Evolutionary conservation across 2,113 vertebrate species (phyloP).

Genomic region (Athene noctua): DNA sequence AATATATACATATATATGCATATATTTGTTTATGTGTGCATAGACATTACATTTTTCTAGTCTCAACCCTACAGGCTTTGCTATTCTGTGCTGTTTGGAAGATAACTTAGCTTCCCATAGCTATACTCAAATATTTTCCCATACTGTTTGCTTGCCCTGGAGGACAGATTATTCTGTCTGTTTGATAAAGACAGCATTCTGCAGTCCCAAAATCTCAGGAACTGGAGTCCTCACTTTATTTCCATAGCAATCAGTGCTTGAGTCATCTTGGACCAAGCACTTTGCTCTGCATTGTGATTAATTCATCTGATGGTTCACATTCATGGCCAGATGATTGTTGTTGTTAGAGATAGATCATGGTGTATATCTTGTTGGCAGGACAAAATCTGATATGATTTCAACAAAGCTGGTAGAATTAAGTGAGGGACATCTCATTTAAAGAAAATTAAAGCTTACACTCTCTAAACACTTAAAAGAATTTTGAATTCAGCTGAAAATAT

Average conservation of each 20-base stretch:
- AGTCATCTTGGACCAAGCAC: not conserved
- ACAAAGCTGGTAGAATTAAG: not conserved
- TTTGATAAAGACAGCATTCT: not conserved
- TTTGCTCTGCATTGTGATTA: not conserved
- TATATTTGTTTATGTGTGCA: not conserved
- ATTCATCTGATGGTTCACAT: not conserved
- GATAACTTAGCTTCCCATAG: not conserved
- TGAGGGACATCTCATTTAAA: not conserved
- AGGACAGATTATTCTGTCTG: not conserved
- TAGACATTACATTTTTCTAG: not conserved
- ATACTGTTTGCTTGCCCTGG: not conserved
- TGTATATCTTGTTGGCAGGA: not conserved
- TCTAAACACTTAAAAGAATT: not conserved
- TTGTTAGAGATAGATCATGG: not conserved
- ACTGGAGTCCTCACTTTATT: not conserved
- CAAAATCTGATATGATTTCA: not conserved
- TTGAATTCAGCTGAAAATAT: not conserved
- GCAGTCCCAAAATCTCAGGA: not conserved
- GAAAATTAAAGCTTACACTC: not conserved
- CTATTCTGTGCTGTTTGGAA: not conserved
- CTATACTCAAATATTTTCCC: not conserved
- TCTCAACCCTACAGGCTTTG: not conserved
- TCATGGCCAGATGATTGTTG: not conserved
- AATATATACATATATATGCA: not conserved
- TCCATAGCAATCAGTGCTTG: not conserved